Evolutionary conservation across 2,113 vertebrate species (phyloP), one percentile per base, ranked within the genome.

Genomic region (Datnioides undecimradiatus): DNA sequence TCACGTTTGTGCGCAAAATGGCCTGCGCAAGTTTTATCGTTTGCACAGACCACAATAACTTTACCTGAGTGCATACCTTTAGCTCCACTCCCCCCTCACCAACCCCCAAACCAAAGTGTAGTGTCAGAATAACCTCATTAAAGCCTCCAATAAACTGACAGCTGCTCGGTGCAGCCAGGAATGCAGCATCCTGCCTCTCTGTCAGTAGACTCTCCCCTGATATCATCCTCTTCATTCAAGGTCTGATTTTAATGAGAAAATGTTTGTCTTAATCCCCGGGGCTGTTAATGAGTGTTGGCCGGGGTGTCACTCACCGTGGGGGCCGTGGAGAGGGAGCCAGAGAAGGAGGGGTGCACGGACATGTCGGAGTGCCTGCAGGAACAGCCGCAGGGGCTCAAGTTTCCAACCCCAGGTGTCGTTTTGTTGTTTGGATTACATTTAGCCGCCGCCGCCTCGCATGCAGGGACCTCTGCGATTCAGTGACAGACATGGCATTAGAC

Each of bases 341-440:
- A 31, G 38, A 69, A 31, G 34, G 23, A 14, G 6, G 12, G 13
- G 8, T 16, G 29, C 55, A 69, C 10, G 38, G 69, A 54, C 68
- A 19, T 7, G 66, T 49, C 68, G 66, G 52, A 73, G 71, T 63
- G 57, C 70, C 69, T 86, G 29, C 75, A 68, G 84, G 79, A 93
- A 93, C 90, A 92, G 90, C 91, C 88, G 80, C 76, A 62, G 84
- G 87, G 84, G 89, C 80, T 93, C 88, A 52, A 87, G 83, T 93
- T 93, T 91, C 90, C 88, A 87, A 84, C 89, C 87, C 91, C 90
- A 93, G 90, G 92, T 93, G 92, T 88, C 76, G 81, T 92, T 93
- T 93, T 93, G 91, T 92, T 90, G 66, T 92, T 90, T 91, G 92
- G 87, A 88, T 90, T 90, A 84, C 87, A 90, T 90, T 89, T 78